Conservation (phyloP, 2,113 vertebrate genomes). For the Salvelinus fontinalis region DNA sequence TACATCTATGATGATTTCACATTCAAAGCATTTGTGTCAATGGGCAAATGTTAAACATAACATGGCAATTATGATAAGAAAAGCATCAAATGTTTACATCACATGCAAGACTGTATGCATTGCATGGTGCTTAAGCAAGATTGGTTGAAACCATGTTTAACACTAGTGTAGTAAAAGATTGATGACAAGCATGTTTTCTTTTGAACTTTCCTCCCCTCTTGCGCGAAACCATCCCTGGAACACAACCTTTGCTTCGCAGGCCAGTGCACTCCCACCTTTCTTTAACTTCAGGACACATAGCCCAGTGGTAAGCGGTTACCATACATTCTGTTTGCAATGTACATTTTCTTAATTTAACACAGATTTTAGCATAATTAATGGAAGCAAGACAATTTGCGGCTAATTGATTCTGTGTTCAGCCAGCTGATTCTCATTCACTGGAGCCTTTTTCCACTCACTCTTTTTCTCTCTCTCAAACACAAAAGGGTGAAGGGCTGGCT, state of each 20-base stretch:
- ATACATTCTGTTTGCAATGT: slow-evolving; percentile 34
- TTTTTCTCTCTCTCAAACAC: slow-evolving; percentile 32
- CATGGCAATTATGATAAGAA: no score
- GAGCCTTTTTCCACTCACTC: slow-evolving; percentile 45
- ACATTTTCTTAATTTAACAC: slow-evolving; percentile 44
- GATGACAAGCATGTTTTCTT: not conserved
- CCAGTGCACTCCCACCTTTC: slow-evolving; percentile 21
- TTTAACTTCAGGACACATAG: slow-evolving; percentile 32
- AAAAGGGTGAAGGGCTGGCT: slow-evolving; percentile 65
- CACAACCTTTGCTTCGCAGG: not conserved
- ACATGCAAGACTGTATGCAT: not conserved
- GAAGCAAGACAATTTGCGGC: slow-evolving; percentile 56
- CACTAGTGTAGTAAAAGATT: not conserved
- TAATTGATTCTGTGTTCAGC: slow-evolving; percentile 65
- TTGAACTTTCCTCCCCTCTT: not conserved
- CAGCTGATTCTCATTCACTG: slow-evolving; percentile 55
- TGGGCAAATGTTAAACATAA: no score
- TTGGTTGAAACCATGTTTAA: not conserved
- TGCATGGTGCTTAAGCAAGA: not conserved
- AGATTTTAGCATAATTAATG: slow-evolving; percentile 62
- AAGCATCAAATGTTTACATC: not conserved
- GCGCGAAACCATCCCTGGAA: not conserved
- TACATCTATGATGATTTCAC: no score
- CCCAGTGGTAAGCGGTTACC: slow-evolving; percentile 31
- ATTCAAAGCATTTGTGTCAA: no score